Percentiles rank a stretch among this genome's conserved stretches.
Conservation (phyloP, 2,888 invertebrate species). For the Aleiodes alternator region DNA sequence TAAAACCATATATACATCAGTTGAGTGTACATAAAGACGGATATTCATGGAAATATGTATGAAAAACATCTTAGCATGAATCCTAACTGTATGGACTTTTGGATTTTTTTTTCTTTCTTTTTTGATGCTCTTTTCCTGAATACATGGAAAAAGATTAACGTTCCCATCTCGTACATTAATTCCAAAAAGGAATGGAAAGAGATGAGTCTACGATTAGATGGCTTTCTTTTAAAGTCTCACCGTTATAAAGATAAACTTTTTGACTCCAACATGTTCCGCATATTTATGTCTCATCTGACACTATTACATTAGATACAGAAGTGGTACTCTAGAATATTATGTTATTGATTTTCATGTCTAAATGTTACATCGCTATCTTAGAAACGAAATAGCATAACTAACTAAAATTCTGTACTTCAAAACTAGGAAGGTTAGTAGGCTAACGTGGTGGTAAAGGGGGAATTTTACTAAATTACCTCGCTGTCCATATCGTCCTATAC, state of each 20-base stretch:
- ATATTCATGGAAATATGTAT: not conserved
- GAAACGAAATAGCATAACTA: not conserved
- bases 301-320: slow-evolving; percentile 13
- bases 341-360: not conserved
- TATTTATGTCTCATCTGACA: slow-evolving; percentile 17
- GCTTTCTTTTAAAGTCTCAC: not conserved
- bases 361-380: not conserved
- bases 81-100: too few species aligned
- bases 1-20: slow-evolving; percentile 1
- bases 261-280: slow-evolving; percentile 7
- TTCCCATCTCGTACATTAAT: not conserved
- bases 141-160: not conserved
- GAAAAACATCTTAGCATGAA: not conserved
- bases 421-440: too few species aligned
- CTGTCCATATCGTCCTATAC: too few species aligned
- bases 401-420: too few species aligned
- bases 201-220: not conserved
- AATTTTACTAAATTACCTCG: too few species aligned
- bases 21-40: slow-evolving; percentile 2
- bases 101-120: too few species aligned
- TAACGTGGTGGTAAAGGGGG: too few species aligned
- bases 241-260: slow-evolving; percentile 29
- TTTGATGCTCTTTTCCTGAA: too few species aligned
- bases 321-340: not conserved
- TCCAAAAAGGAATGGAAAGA: not conserved